Percentiles rank a stretch among this genome's conserved stretches.
Evolutionary conservation across 35 echinoderm and acorn worm genomes (phyloP).

Genomic region (Amphiura filiformis): DNA sequence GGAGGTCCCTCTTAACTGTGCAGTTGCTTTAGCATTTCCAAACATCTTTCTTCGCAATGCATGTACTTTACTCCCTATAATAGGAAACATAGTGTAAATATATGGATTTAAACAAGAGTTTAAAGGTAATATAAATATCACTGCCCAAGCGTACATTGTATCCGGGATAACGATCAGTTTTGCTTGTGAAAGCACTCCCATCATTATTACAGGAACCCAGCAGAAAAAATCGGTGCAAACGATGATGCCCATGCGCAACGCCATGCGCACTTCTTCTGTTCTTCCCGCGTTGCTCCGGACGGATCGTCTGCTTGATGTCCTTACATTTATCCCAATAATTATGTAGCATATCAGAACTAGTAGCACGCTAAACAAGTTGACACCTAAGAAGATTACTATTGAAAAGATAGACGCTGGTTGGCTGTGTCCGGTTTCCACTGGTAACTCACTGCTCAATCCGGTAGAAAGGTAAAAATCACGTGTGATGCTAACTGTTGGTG

Average conservation of each 20-base stretch:
- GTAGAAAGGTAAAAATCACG: neutral
- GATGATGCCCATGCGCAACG: constrained; percentile 54
- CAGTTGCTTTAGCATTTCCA: too few species aligned
- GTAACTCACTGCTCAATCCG: neutral
- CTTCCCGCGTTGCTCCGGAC: constrained; percentile 2
- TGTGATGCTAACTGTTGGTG: neutral
- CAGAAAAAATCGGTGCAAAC: constrained; percentile 71
- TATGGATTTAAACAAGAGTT: neutral
- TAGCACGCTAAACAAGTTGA: constrained; percentile 54
- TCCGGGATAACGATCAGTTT: neutral
- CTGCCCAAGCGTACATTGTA: neutral
- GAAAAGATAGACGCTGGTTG: constrained; percentile 51
- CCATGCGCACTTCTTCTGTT: constrained; percentile 51
- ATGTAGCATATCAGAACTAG: constrained; percentile 46
- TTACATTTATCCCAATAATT: constrained; percentile 38
- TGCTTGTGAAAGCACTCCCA: constrained; percentile 44
- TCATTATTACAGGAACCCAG: constrained; percentile 77
- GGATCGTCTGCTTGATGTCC: constrained; percentile 27
- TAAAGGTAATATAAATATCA: neutral
- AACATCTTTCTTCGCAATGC: too few species aligned
- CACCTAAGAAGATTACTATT: constrained; percentile 46
- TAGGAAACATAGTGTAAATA: neutral
- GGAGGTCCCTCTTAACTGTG: too few species aligned
- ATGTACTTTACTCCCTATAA: neutral
- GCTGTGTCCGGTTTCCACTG: neutral